Base-by-base conservation (phyloP, 2,797 vertebrate genomes). In the Pseudomugil tenellus region DNA sequence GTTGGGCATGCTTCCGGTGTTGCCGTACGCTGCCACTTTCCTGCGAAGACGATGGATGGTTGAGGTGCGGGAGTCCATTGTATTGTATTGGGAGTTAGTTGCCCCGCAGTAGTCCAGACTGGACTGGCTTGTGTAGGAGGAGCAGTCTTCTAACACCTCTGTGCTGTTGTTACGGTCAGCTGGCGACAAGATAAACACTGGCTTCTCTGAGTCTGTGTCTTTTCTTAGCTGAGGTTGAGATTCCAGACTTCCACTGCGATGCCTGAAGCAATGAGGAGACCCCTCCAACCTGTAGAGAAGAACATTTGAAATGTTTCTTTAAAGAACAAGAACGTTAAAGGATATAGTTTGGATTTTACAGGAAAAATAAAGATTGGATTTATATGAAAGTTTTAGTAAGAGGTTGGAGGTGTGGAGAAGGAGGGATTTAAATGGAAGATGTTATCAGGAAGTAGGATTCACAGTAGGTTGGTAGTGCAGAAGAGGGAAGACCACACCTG, bases 1-100 rank as follows among this genome's bases (percentile, higher is more conserved):
- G 77, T 98, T 99, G 26, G 98, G 97, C 97, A 98, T 98, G 64
- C 97, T 98, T 21, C 97, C 97, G 0, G 96, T 97, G 68, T 77
- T 97, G 0, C 96, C 95, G 7, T 95, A 94, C 46, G 95, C 95
- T 23, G 94, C 93, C 63, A 96, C 95, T 61, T 96, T 96, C 88
- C 95, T 95, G 9, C 96, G 95, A 32, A 92, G 90, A 23, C 95
- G 93, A 2, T 96, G 94, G 78, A 95, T 93, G 37, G 96, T 95
- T 43, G 95, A 92, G 71, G 92, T 87, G 3, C 95, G 94, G 35
- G 95, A 96, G 87, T 93, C 93, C 69, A 91, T 74, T 0, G 91
- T 91, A 51, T 91, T 90, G 85, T 92, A 93, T 41, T 92, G 91
- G 70, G 92, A 92, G 28, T 91, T 93, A 8, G 94, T 81, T 0